phyloP scores from a whole-genome alignment of 1,140 invertebrate species.

The Dufourea novaeangliae region DNA sequence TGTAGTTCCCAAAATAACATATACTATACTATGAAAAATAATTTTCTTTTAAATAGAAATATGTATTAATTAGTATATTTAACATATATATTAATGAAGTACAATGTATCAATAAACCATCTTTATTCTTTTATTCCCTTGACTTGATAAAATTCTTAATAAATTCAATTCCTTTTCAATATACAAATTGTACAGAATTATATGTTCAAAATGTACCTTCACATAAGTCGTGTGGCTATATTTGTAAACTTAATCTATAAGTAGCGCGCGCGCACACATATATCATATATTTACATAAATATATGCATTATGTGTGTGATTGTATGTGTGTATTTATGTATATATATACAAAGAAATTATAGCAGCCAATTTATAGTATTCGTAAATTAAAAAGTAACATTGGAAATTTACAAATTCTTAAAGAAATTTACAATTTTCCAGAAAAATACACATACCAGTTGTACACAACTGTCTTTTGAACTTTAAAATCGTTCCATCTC shows the following conservation, averaged over 20 bases:
- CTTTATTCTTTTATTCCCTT: slow-evolving; percentile 62
- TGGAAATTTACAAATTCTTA: not conserved
- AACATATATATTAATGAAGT: slow-evolving; percentile 23
- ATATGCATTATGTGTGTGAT: no score
- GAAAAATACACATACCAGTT: slow-evolving; percentile 1
- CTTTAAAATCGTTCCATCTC: not conserved
- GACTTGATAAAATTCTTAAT: slow-evolving; percentile 62
- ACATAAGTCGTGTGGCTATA: slow-evolving; percentile 31
- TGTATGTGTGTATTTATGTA: not conserved
- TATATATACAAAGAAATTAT: slow-evolving; percentile 30
- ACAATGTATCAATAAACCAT: slow-evolving; percentile 54
- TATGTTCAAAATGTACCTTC: slow-evolving; percentile 40
- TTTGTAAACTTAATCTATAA: slow-evolving; percentile 51
- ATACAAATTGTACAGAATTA: slow-evolving; percentile 54
- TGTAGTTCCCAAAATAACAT: no score
- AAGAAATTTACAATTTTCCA: not conserved
- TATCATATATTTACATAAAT: not conserved
- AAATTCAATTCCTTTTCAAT: slow-evolving; percentile 62
- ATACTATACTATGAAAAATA: no score
- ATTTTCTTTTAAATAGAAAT: slow-evolving; percentile 5
- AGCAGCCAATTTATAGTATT: slow-evolving; percentile 11
- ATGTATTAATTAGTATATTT: not conserved
- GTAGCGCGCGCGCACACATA: slow-evolving; percentile 1
- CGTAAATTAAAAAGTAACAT: slow-evolving; percentile 34
- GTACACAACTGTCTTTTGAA: not conserved